Evolutionary conservation across 2,797 vertebrate species (phyloP), one percentile per base, ranked within the genome.

Genomic region (Lepidocolaptes lacrymiger): DNA sequence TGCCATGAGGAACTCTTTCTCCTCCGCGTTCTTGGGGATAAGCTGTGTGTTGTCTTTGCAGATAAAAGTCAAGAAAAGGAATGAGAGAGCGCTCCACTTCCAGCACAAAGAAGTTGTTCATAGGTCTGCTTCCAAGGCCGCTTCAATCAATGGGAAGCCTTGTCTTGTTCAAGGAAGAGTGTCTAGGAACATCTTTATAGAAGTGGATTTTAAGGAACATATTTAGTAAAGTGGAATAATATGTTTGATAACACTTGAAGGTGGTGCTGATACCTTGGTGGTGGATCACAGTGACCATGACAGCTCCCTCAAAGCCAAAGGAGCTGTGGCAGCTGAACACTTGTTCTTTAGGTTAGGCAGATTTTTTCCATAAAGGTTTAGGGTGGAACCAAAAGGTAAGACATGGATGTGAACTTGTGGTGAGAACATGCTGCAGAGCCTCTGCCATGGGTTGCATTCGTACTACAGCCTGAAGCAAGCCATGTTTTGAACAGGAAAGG

Each of bases 391-490:
- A 59, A 54, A 73, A 59, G 18, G 21, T 0, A 1, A 91, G 30
- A 36, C 2, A 3, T 73, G 64, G n/a, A 32, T 34, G 18, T 59
- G 59, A 63, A 9, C 39, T 80, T 24, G 27, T 61, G 41, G 16
- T 48, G 30, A 62, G 15, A 80, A 18, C 32, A 32, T 0, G 2
- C 10, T 52, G 26, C 49, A 52, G 32, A 48, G 14, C 8, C 59
- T 80, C 30, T 56, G 26, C 11, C 23, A 2, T 1, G 7, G 8
- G 2, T 44, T 61, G 14, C 16, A 15, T 58, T 77, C 1, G 1
- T 39, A 21, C 15, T 7, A 12, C 23, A 79, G 14, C 44, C 39
- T 79, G 20, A 5, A 63, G 28, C 9, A 54, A 74, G 22, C 12
- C 15, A 34, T 64, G 62, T 23, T 46, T 48, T 32, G 48, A 78